Base-by-base conservation (phyloP, 2,113 vertebrate genomes). In the Antennarius striatus region DNA sequence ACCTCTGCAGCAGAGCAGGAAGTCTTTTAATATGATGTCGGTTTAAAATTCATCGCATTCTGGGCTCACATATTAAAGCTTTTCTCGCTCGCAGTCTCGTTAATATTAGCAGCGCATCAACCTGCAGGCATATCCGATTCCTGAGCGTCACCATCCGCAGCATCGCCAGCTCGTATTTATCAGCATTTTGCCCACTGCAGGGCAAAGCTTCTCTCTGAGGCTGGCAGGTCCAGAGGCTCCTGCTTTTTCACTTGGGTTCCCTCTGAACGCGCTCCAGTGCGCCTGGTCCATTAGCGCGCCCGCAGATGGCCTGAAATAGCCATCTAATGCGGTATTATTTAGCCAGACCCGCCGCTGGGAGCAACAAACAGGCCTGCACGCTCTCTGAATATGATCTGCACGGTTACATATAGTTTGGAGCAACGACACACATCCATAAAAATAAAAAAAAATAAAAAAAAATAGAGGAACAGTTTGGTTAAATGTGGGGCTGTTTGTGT, bases 231-330 rank as follows among this genome's bases (percentile, higher is more conserved):
- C 43, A 47, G 28, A 53, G 50, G 51, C 6, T 54, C 52, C 54
- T 58, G 50, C 65, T 54, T 48, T 15, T 71, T 17, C 46, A 52
- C 83, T 89, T 81, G 72, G 64, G 81, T 88, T 86, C 73, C 82
- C 65, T 64, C 55, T 69, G 79, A 90, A 65, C 79, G 77, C 85
- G 90, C 75, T 80, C 36, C 22, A 22, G 82, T 86, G 87, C 17
- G 64, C 59, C 86, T 83, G 86, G 82, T 70, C 68, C 68, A 84
- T 86, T 77, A 81, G 68, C 77, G 68, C 64, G 66, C 57, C 17
- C 70, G 54, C 77, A 88, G 87, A 87, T 83, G 88, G 76, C 82
- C 77, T 75, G 73, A 89, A 91, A 87, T 89, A 90, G 89, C 77
- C 72, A 55, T 73, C 69, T 77, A 88, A 84, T 83, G 83, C 68